A percentile compares a stretch with the other conserved stretches of the same genome.
phyloP scores from a whole-genome alignment of 2,888 invertebrate genomes.

The Heliconius hortense region DNA sequence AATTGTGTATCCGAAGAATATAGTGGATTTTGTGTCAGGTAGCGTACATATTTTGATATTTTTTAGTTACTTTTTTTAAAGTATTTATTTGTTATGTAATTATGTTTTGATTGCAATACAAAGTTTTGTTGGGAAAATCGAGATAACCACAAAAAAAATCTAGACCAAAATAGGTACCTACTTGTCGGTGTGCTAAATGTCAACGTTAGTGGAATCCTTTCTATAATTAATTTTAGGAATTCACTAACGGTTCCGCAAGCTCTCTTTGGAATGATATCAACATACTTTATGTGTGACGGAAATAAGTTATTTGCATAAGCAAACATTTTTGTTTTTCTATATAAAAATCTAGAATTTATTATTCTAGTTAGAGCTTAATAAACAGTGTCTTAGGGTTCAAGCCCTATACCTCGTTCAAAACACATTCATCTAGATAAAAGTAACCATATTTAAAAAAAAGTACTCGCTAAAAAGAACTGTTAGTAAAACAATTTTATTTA shows the following conservation, averaged over 20 bases:
- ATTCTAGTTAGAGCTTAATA: not conserved
- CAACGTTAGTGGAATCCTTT: constrained; percentile 7
- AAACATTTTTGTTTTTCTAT: not conserved
- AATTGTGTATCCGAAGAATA: not conserved
- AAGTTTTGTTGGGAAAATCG: not conserved
- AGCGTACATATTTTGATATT: not conserved
- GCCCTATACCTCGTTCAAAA: not conserved
- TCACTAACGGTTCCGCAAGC: constrained; percentile 17
- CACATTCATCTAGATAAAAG: not conserved
- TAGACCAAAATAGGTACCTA: not conserved
- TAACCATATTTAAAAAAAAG: not conserved
- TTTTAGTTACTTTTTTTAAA: not conserved
- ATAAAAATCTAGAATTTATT: not conserved
- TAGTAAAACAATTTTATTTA: not conserved
- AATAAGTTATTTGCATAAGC: not conserved
- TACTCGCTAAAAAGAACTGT: not conserved
- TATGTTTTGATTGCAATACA: not conserved
- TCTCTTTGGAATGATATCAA: constrained; percentile 22
- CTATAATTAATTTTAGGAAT: constrained; percentile 26
- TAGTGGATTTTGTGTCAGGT: not conserved
- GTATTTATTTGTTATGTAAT: not conserved
- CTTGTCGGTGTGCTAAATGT: not conserved
- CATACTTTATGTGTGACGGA: constrained; percentile 10
- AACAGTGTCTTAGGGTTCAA: not conserved
- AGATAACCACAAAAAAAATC: not conserved